Evolutionary conservation across 2,888 invertebrate species (phyloP).

Genomic region (Lissocephala sabroskyi): DNA sequence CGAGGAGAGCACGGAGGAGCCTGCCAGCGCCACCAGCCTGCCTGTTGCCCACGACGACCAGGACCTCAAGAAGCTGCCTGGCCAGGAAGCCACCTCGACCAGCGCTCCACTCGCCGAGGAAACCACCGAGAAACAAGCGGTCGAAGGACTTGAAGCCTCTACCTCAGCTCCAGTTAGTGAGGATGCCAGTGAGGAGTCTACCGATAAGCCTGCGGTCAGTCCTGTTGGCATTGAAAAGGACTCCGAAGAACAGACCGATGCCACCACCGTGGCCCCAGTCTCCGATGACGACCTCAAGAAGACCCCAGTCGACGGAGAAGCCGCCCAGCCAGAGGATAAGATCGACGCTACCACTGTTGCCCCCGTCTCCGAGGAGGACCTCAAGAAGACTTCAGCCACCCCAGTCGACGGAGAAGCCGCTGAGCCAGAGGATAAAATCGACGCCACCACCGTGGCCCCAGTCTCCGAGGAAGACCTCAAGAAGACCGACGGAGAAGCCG

Average conservation of each 20-base stretch:
- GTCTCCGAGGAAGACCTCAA: slow-evolving; percentile 15
- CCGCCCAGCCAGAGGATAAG: slow-evolving; percentile 6
- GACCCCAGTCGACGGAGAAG: slow-evolving; percentile 17
- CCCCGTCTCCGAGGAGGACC: slow-evolving; percentile 2
- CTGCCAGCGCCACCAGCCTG: no score
- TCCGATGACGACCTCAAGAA: slow-evolving; percentile 20
- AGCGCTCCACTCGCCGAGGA: slow-evolving; percentile 17
- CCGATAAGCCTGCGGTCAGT: neutral
- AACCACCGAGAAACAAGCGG: no score
- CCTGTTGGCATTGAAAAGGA: slow-evolving; percentile 13
- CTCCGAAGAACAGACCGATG: slow-evolving; percentile 7
- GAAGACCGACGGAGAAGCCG: slow-evolving; percentile 1
- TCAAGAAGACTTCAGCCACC: neutral
- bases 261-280: slow-evolving; percentile 14
- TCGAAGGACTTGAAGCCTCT: slow-evolving; percentile 1
- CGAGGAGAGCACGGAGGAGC: no score
- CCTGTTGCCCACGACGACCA: no score
- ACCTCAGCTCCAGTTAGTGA: slow-evolving; percentile 9
- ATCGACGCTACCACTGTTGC: neutral
- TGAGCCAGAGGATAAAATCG: slow-evolving; percentile 8
- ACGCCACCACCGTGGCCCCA: slow-evolving; percentile 21
- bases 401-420: slow-evolving; percentile 3
- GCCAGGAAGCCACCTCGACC: slow-evolving; percentile 22
- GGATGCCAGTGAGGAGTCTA: slow-evolving; percentile 12
- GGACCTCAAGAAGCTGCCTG: no score